These are phyloP conservation scores for Buceros bicornis DNA, from an alignment of 2,797 vertebrate species.

Conservation along the genomic window DNA sequence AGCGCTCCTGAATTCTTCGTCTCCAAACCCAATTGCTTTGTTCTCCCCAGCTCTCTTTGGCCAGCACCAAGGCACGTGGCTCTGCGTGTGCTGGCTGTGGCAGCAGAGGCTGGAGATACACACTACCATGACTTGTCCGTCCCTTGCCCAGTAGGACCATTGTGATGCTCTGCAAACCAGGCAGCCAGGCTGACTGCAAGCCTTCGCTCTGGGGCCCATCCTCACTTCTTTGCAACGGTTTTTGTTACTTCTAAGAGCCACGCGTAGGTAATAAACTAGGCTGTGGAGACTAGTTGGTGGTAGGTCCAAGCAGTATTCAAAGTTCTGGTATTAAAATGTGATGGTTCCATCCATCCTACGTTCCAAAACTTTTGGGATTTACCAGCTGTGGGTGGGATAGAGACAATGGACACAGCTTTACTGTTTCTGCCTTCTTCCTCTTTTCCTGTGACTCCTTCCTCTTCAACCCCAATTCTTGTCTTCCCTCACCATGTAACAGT, in stretches of 20 bases:
- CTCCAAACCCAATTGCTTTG: background rate
- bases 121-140: rapidly evolving
- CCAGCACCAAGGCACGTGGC: background rate
- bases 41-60: background rate
- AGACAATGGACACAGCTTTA: background rate
- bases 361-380: background rate
- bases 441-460: background rate
- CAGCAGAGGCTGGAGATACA: background rate
- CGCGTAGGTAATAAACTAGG: background rate
- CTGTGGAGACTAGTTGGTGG: background rate
- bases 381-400: background rate
- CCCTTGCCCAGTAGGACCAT: background rate
- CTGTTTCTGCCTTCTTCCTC: background rate
- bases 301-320: background rate
- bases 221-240: background rate
- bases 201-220: background rate
- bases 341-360: background rate
- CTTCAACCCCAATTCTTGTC: background rate
- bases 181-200: rapidly evolving
- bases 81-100: background rate
- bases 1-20: background rate
- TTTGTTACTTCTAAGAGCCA: background rate
- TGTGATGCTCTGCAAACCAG: background rate
- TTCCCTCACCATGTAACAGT: background rate
- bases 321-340: background rate